These are phyloP conservation scores for Reticulitermes lucifugus DNA, from an alignment of 2,888 invertebrate species.

Conservation along the genomic window DNA sequence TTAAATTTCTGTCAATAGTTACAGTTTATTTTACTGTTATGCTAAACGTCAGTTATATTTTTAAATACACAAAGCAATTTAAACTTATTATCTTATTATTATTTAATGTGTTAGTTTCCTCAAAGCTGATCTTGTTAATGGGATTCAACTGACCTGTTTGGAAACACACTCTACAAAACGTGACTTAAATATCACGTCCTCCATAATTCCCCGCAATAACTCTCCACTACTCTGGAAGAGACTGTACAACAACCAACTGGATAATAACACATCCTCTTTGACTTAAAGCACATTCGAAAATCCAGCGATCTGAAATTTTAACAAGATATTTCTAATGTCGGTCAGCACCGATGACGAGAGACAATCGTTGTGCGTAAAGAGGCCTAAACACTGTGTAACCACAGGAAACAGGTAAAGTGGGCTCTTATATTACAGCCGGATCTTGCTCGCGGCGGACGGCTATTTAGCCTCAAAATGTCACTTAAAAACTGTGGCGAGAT, in stretches of 20 bases:
- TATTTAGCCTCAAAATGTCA: neutral
- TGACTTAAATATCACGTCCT: too few species aligned
- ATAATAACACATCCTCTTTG: neutral
- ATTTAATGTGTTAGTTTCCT: too few species aligned
- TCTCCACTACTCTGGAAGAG: too few species aligned
- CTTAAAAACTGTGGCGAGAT: neutral
- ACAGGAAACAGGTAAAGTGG: slow-evolving; percentile 19
- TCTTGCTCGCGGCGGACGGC: neutral
- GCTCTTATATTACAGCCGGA: neutral
- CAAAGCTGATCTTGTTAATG: too few species aligned
- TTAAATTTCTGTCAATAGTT: too few species aligned
- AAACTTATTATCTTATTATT: too few species aligned
- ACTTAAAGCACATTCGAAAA: neutral
- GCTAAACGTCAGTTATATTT: too few species aligned
- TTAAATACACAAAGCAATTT: too few species aligned
- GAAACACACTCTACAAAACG: too few species aligned
- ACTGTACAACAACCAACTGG: neutral
- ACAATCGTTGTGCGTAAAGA: slow-evolving; percentile 2
- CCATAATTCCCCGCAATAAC: too few species aligned
- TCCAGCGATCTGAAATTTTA: neutral
- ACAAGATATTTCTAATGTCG: neutral
- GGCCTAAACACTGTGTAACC: slow-evolving; percentile 12
- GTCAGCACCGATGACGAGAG: neutral
- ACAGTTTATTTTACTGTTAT: too few species aligned
- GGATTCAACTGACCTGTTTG: too few species aligned